Base-by-base conservation (phyloP, 2,888 invertebrate species). In the Conchocele bisecta region DNA sequence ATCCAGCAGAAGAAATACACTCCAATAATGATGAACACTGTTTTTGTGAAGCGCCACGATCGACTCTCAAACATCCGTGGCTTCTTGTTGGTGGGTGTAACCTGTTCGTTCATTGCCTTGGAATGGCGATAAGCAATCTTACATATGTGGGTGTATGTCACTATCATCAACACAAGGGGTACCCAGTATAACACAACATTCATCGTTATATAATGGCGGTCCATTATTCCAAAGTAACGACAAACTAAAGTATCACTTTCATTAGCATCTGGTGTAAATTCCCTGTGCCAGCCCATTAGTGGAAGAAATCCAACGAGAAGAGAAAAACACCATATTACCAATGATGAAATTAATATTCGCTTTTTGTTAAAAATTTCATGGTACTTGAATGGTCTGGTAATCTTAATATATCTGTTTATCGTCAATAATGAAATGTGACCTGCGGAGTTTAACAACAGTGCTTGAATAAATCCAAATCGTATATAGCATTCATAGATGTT, bases 21-120 rank as follows among this genome's bases (percentile, higher is more conserved):
- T 22, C 83, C 83, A 44, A 83, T 70, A 15, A 83, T 73, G 13
- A 76, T 74, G 37, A 73, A 71, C 11, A 83, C 75, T 17, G 81
- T 83, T 57, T 83, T 83, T 11, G 83, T 82, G 24, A 79, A 78
- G 37, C 79, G 74, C 82, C 79, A 81, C 6, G 83, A 80, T 15
- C 66, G 60, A 59, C 72, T 67, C 39, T 79, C 70, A 39, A 61
- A 61, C 20, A 61, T 20, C 29, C 54, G 51, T 4, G 50, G 28
- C 7, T 50, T 29, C 26, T 39, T 64, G 31, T 42, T 59, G 15
- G 63, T 54, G 13, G 63, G 37, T 9, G 57, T 54, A n/a, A n/a
- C n/a, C 28, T 37, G 50, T 37, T 75, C 65, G 41, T 82, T 78
- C 41, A 83, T 83, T n/a, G 56, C 64, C 35, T 50, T 58, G 4